Evolutionary conservation across 2,888 invertebrate species (phyloP), one percentile per base, ranked within the genome.

Genomic region (Dryadula phaetusa): DNA sequence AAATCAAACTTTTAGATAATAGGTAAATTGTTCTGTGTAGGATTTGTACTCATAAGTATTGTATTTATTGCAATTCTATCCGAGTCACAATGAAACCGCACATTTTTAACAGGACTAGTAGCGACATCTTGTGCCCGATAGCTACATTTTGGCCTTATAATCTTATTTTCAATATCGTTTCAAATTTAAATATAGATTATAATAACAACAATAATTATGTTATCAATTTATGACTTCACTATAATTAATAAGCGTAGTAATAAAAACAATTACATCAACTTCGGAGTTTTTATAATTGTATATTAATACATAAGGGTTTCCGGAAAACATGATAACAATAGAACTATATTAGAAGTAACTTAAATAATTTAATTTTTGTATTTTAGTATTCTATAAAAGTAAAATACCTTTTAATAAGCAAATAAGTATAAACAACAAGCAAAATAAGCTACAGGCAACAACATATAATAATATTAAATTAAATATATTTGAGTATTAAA

Each of bases 71-170:
- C 37, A 12, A 12, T 37, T 1, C 4, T 1, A 8, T 7, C 32
- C 8, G 8, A 7, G 8, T 8, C 32, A 34, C 32, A 7, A 34
- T 34, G 12, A 12, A 37, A 2, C 2, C 12, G 12, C 3, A 37
- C n/a, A 4, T 7, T 6, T 44, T 32, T 20, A 18, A 37, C 44
- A 34, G 14, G 6, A 20, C 42, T 20, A 54, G 47, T 69, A 73
- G 28, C 73, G 81, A 77, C 82, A 81, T 83, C 85, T 84, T 75
- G 75, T 69, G 77, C 66, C 67, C 16, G 82, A 76, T 84, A 82
- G 85, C 76, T n/a, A 8, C 54, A 47, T 22, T 61, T 12, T 25
- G 7, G 20, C 0, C 28, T 12, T 18, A 28, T 28, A 28, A 47
- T 18, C 44, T 16, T 28, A 6, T 18, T 20, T 12, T 44, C 22